A percentile compares a stretch with the other conserved stretches of the same genome.
phyloP scores from a whole-genome alignment of 2,888 invertebrate genomes.

The Acronicta alni region DNA sequence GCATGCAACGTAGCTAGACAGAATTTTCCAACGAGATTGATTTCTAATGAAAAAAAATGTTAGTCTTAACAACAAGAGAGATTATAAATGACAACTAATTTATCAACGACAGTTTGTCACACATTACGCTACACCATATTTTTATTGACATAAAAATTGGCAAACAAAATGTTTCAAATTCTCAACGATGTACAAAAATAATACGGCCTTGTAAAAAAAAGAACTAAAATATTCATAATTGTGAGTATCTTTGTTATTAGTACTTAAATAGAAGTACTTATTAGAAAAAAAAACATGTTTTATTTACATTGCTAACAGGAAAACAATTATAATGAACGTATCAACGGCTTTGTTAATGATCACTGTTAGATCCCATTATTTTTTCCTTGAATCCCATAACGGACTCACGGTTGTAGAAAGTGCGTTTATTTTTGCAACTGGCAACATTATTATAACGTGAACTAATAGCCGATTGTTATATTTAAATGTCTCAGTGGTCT shows the following conservation, averaged over 20 bases:
- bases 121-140: neutral
- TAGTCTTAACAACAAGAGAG: neutral
- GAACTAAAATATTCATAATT: neutral
- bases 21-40: neutral
- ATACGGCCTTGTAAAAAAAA: neutral
- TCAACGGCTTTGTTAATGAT: constrained; percentile 25
- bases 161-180: constrained; percentile 22
- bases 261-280: too few relatives aligned
- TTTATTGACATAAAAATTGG: constrained; percentile 24
- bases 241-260: too few relatives aligned
- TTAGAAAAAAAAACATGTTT: constrained; percentile 29
- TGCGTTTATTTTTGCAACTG: constrained; percentile 35
- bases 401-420: constrained; percentile 27
- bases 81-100: constrained; percentile 38
- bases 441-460: constrained; percentile 20
- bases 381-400: constrained; percentile 32
- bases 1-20: too few relatives aligned
- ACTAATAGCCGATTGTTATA: constrained; percentile 29
- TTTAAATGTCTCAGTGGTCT: constrained; percentile 9
- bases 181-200: constrained; percentile 6
- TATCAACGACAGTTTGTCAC: constrained; percentile 22
- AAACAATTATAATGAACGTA: constrained; percentile 40
- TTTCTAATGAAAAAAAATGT: neutral
- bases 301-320: constrained; percentile 37
- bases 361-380: constrained; percentile 20